phyloP scores from a whole-genome alignment of 1,140 invertebrate genomes.

The Drosophila elegans region DNA sequence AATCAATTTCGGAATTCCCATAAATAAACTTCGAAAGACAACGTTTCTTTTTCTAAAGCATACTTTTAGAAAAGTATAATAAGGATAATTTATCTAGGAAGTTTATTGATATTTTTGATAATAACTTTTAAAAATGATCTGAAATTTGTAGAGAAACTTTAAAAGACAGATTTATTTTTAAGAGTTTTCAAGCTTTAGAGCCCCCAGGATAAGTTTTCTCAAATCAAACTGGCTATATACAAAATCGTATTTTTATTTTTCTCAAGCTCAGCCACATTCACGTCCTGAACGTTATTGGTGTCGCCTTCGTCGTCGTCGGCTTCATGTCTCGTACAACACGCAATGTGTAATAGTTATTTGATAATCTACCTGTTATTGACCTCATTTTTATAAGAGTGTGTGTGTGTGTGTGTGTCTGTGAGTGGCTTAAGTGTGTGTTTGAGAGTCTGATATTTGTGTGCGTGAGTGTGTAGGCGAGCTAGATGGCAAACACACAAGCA shows the following conservation, averaged over 20 bases:
- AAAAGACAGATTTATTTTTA: too few relatives aligned
- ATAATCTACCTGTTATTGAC: constrained; percentile 83
- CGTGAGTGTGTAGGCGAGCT: constrained; percentile 14
- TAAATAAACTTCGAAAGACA: too few relatives aligned
- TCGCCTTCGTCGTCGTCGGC: constrained; percentile 16
- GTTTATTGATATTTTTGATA: too few relatives aligned
- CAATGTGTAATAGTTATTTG: constrained; percentile 78
- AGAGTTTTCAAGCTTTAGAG: too few relatives aligned
- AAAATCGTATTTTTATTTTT: background rate
- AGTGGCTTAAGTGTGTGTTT: constrained; percentile 1
- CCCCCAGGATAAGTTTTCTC: background rate
- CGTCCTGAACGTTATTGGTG: constrained; percentile 14
- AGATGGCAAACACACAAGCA: constrained; percentile 15
- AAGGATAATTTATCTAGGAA: too few relatives aligned
- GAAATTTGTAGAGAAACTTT: too few relatives aligned
- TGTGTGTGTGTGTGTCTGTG: constrained; percentile 14
- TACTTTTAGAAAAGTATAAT: too few relatives aligned
- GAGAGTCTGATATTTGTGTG: constrained; percentile 41
- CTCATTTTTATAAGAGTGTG: constrained; percentile 69
- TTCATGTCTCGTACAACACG: constrained; percentile 38
- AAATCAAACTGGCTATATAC: too few relatives aligned
- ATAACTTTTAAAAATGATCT: too few relatives aligned
- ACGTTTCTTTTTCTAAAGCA: too few relatives aligned
- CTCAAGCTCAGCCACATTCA: constrained; percentile 6
- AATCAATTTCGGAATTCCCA: too few relatives aligned